Evolutionary conservation across 2,797 vertebrate genomes (phyloP).

Genomic region (Tamandua tetradactyla): DNA sequence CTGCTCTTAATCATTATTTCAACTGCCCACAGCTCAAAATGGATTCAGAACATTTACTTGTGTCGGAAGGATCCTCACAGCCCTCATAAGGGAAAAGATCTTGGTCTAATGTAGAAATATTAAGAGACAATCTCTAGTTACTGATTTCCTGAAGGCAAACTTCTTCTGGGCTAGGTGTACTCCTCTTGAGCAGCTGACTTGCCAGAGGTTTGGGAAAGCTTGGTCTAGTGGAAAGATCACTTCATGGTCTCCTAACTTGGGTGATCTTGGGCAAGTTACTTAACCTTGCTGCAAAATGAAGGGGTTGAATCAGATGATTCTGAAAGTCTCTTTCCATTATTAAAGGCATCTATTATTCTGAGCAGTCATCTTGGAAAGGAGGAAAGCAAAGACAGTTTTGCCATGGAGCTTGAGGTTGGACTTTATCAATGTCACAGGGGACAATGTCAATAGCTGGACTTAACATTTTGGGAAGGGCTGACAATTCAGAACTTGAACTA

Average conservation of each 20-base stretch:
- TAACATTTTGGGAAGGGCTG: not conserved
- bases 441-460: constrained; percentile 14
- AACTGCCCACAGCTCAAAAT: not conserved
- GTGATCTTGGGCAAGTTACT: not conserved
- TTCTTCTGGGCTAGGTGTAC: not conserved
- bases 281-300: constrained; percentile 24
- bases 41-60: not conserved
- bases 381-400: constrained; percentile 32
- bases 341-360: constrained; percentile 50
- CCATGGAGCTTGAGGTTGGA: constrained; percentile 28
- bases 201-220: not conserved
- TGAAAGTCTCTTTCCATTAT: constrained; percentile 6
- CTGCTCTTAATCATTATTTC: not conserved
- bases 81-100: not conserved
- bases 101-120: not conserved
- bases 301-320: not conserved
- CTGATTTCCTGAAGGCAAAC: not conserved
- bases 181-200: not conserved
- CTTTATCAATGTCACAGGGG: not conserved
- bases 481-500: constrained; percentile 52
- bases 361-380: constrained; percentile 56
- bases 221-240: not conserved
- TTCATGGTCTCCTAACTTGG: not conserved
- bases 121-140: not conserved
- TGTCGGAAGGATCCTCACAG: not conserved